phyloP scores from a whole-genome alignment of 2,797 vertebrate genomes.

The Antennarius maculatus region DNA sequence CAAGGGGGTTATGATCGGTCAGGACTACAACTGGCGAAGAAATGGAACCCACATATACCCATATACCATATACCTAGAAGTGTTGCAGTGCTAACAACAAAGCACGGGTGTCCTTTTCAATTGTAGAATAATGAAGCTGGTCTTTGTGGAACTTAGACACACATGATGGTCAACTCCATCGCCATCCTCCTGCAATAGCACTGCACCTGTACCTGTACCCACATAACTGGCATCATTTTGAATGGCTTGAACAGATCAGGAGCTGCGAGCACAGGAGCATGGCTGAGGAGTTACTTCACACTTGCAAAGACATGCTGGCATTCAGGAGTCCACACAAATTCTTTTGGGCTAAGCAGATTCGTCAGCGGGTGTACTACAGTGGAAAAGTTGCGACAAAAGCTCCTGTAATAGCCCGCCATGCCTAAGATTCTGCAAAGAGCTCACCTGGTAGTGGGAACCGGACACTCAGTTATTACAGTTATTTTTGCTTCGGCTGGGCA shows the following conservation, averaged over 20 bases:
- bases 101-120: no score
- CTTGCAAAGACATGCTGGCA: not conserved
- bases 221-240: no score
- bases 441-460: no score
- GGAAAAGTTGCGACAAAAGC: not conserved
- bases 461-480: no score
- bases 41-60: no score
- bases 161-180: not conserved
- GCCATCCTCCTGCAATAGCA: not conserved
- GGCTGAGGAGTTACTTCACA: not conserved
- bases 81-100: no score
- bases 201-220: no score
- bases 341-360: not conserved
- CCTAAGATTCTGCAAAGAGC: not conserved
- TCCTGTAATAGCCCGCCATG: not conserved
- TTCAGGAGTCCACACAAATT: not conserved
- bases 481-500: no score
- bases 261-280: not conserved
- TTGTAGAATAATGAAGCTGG: not conserved
- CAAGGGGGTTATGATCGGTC: no score
- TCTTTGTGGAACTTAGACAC: not conserved
- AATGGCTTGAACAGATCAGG: no score
- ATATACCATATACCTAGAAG: no score
- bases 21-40: no score
- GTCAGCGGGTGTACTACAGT: not conserved